Percentiles rank a stretch among this genome's conserved stretches.
These are phyloP conservation scores for Lycaena phlaeas DNA, from an alignment of 2,888 invertebrate species.

Conservation along the genomic window DNA sequence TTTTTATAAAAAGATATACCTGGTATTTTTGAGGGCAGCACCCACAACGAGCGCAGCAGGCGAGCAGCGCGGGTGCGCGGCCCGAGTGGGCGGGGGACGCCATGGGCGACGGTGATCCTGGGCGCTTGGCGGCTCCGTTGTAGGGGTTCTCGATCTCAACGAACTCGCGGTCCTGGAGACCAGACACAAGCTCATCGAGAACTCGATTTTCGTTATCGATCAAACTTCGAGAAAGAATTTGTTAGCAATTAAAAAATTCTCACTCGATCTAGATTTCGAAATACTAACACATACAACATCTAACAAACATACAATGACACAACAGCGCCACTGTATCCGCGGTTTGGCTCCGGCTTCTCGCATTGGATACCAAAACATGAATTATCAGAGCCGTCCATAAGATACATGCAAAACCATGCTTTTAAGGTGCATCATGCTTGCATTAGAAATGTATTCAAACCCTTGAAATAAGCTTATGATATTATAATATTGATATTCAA, in stretches of 20 bases:
- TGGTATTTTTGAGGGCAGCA: slow-evolving; percentile 92
- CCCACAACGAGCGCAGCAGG: slow-evolving; percentile 89
- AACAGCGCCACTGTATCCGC: not conserved
- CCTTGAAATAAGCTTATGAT: no score
- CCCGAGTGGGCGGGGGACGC: slow-evolving; percentile 91
- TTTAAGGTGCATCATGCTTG: no score
- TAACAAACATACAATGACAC: slow-evolving; percentile 4
- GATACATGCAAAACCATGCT: no score
- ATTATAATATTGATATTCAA: no score
- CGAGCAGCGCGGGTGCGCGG: slow-evolving; percentile 80
- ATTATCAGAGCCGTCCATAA: no score
- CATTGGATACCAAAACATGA: no score
- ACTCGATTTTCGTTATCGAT: not conserved
- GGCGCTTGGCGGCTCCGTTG: slow-evolving; percentile 94
- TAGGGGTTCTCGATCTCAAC: slow-evolving; percentile 95
- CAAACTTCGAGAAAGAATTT: not conserved
- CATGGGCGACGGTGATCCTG: slow-evolving; percentile 89
- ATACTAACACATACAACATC: slow-evolving; percentile 7
- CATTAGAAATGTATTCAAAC: no score
- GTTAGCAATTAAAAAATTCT: not conserved
- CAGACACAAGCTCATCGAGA: not conserved
- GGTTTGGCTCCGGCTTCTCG: not conserved
- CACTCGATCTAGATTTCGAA: not conserved
- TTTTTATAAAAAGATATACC: no score
- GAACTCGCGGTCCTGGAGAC: slow-evolving; percentile 92